Percentiles rank a stretch among this genome's conserved stretches.
Conservation (phyloP, 1,140 invertebrate species). For the Drosophila chauvacae region DNA sequence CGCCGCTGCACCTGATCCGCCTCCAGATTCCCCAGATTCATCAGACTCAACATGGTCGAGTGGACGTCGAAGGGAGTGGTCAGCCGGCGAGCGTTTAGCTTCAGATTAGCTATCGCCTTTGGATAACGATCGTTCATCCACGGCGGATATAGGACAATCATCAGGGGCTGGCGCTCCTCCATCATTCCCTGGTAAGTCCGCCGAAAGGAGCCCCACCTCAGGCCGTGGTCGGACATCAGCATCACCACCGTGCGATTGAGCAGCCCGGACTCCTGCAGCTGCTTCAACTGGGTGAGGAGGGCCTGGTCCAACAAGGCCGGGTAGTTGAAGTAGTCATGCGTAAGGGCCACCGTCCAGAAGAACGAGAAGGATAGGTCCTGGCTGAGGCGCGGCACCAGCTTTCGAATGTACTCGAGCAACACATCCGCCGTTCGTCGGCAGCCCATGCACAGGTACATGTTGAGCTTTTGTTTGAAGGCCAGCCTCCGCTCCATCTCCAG, state of each 20-base stretch:
- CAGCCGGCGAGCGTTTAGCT: conserved; percentile 89
- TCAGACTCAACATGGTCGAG: conserved; percentile 87
- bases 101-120: conserved; percentile 88
- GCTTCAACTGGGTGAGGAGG: conserved; percentile 13
- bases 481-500: conserved; percentile 36
- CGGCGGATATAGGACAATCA: conserved; percentile 91
- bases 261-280: conserved; percentile 35
- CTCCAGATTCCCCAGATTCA: conserved; percentile 85
- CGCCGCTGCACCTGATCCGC: conserved; percentile 62
- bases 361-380: conserved; percentile 33
- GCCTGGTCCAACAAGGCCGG: conserved; percentile 31
- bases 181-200: conserved; percentile 91
- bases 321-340: conserved; percentile 55
- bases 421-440: conserved; percentile 83
- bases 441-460: conserved; percentile 86
- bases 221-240: conserved; percentile 96
- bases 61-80: conserved; percentile 94
- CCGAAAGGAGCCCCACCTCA: conserved; percentile 91
- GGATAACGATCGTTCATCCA: conserved; percentile 89
- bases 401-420: conserved; percentile 86
- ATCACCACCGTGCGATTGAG: conserved; percentile 89
- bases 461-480: conserved; percentile 80
- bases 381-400: conserved; percentile 87
- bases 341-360: conserved; percentile 73
- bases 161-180: conserved; percentile 95